Conservation (phyloP, 2,888 invertebrate species). For the Hypercompe scribonia region DNA sequence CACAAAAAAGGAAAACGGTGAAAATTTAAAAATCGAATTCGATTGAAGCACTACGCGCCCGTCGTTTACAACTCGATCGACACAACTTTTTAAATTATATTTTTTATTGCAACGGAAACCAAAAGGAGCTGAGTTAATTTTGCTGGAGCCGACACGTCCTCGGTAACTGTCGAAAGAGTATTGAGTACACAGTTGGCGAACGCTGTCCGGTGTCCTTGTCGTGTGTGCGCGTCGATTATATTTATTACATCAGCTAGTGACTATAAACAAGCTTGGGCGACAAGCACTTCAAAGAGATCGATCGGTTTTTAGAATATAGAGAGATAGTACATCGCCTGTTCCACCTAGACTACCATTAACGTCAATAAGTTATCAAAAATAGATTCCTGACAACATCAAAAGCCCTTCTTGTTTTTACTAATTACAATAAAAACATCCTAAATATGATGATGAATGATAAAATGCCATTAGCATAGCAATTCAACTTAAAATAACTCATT, state of each 20-base stretch:
- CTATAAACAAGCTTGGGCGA: slow-evolving; percentile 78
- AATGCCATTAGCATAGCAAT: not conserved
- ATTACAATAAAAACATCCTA: slow-evolving; percentile 18
- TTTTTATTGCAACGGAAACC: slow-evolving; percentile 42
- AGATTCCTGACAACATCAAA: slow-evolving; percentile 30
- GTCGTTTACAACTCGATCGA: slow-evolving; percentile 27
- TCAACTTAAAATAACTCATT: not conserved
- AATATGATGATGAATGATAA: slow-evolving; percentile 11
- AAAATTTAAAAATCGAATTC: slow-evolving; percentile 66
- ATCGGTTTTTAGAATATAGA: slow-evolving; percentile 76
- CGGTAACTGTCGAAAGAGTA: slow-evolving; percentile 80
- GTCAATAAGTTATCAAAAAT: slow-evolving; percentile 33
- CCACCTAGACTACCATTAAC: slow-evolving; percentile 36
- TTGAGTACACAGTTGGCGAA: slow-evolving; percentile 79
- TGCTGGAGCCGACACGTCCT: slow-evolving; percentile 76
- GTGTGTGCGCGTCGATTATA: slow-evolving; percentile 82
- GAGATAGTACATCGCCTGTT: slow-evolving; percentile 57
- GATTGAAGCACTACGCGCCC: slow-evolving; percentile 43
- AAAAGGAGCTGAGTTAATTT: slow-evolving; percentile 51
- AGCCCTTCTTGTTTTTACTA: slow-evolving; percentile 40
- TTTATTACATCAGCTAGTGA: slow-evolving; percentile 80
- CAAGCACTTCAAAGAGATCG: slow-evolving; percentile 83
- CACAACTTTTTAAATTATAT: slow-evolving; percentile 47
- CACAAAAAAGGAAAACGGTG: slow-evolving; percentile 62
- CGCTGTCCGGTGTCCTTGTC: slow-evolving; percentile 74